A percentile compares a stretch with the other conserved stretches of the same genome.
Conservation (phyloP, 2,888 invertebrate species). For the Sarcophaga rosellei region DNA sequence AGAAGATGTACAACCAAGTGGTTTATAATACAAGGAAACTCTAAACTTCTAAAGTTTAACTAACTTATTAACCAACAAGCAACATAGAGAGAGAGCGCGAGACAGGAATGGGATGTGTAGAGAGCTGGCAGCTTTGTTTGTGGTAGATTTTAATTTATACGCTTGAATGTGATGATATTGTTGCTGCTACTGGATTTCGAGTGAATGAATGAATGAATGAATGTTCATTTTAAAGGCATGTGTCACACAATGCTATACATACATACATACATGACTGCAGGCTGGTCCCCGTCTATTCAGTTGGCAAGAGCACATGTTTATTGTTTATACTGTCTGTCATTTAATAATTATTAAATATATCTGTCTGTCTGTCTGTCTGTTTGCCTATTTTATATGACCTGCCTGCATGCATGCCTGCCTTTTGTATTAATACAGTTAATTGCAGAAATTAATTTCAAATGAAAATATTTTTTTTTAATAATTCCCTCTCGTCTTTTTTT, state of each 20-base stretch:
- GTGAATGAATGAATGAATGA: not conserved
- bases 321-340: too few species aligned
- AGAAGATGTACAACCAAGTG: too few species aligned
- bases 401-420: too few species aligned
- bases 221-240: not conserved
- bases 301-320: too few species aligned
- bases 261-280: not conserved
- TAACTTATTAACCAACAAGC: not conserved
- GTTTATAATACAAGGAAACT: too few species aligned
- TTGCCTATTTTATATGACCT: not conserved
- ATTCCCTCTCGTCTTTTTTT: not conserved
- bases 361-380: conserved; percentile 6
- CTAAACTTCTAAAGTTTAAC: not conserved
- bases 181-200: not conserved
- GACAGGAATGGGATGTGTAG: too few species aligned
- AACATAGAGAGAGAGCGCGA: too few species aligned
- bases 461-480: not conserved
- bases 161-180: too few species aligned
- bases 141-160: too few species aligned
- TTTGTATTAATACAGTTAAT: not conserved
- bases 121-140: too few species aligned
- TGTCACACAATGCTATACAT: not conserved
- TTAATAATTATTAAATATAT: not conserved
- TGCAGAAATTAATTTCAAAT: not conserved
- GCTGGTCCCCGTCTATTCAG: too few species aligned